These are phyloP conservation scores for Stenchaetothrips biformis DNA, from an alignment of 2,888 invertebrate genomes.

Conservation along the genomic window DNA sequence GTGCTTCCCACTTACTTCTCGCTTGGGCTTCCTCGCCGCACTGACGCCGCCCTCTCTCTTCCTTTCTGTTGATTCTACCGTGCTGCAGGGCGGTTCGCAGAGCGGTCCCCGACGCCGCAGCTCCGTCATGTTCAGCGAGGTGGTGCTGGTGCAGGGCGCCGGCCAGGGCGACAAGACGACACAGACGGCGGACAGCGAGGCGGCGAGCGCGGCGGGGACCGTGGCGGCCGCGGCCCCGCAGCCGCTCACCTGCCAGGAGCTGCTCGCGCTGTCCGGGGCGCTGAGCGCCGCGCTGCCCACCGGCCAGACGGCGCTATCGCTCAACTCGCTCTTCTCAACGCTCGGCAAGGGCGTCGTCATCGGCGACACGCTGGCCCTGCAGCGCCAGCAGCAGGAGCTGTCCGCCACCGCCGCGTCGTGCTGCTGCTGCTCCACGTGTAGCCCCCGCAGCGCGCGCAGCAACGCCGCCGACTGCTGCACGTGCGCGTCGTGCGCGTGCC, in stretches of 20 bases:
- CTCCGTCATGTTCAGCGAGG: slow-evolving; percentile 85
- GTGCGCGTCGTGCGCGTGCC: not conserved
- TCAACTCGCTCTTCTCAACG: slow-evolving; percentile 74
- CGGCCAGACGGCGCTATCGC: slow-evolving; percentile 67
- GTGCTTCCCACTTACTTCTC: too few species aligned
- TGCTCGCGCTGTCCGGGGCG: slow-evolving; percentile 86
- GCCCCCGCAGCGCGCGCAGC: not conserved
- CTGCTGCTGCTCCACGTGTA: not conserved
- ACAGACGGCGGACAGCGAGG: slow-evolving; percentile 43
- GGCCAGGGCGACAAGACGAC: slow-evolving; percentile 37
- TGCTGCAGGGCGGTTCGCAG: slow-evolving; percentile 58
- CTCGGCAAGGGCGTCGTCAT: slow-evolving; percentile 61
- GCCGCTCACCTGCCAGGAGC: slow-evolving; percentile 77
- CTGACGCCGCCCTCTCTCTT: too few species aligned
- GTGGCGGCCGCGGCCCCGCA: slow-evolving; percentile 27
- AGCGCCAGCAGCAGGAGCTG: slow-evolving; percentile 7
- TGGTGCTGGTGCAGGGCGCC: slow-evolving; percentile 67
- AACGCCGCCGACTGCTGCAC: not conserved
- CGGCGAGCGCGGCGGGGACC: slow-evolving; percentile 11
- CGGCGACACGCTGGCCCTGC: not conserved
- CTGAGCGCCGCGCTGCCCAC: slow-evolving; percentile 87
- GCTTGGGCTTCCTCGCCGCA: too few species aligned
- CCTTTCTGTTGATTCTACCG: slow-evolving; percentile 37
- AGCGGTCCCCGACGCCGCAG: slow-evolving; percentile 58
- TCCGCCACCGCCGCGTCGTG: not conserved